Percentiles rank a stretch among this genome's conserved stretches.
Evolutionary conservation across 2,797 vertebrate species (phyloP).

Genomic region (Ambastaia sidthimunki): DNA sequence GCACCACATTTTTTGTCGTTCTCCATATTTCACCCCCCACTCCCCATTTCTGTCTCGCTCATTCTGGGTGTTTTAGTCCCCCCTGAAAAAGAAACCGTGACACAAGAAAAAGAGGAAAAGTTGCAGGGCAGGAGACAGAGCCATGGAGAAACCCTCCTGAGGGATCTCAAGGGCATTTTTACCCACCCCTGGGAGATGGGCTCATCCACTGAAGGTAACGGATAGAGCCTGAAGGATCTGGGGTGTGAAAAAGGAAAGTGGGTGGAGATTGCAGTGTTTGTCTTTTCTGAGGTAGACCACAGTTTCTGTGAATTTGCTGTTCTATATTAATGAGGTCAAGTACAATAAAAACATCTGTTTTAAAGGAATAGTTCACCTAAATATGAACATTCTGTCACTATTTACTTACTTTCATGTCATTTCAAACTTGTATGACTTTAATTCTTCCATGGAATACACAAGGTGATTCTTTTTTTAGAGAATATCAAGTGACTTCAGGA

Average conservation of each 20-base stretch:
- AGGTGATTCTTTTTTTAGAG: background rate
- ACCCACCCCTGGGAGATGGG: constrained; percentile 80
- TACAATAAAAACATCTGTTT: background rate
- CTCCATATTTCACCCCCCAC: background rate
- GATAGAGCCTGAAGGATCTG: constrained; percentile 55
- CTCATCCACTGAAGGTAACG: constrained; percentile 80
- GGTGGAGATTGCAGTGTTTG: constrained; percentile 38
- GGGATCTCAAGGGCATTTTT: constrained; percentile 84
- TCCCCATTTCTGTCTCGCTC: background rate
- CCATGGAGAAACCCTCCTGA: constrained; percentile 78
- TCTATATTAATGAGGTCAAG: constrained; percentile 22
- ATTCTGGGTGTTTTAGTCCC: constrained; percentile 66
- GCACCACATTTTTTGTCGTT: background rate
- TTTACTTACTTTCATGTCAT: no score
- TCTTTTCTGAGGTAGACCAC: constrained; percentile 28
- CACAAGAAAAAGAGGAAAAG: constrained; percentile 66
- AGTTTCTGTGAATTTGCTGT: constrained; percentile 12
- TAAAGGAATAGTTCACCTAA: constrained; percentile 3
- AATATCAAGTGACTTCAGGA: no score
- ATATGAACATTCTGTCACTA: background rate
- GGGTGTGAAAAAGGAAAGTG: constrained; percentile 15
- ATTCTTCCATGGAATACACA: background rate
- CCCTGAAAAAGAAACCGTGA: constrained; percentile 68
- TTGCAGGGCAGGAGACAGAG: constrained; percentile 74
- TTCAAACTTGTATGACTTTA: no score